A percentile compares a stretch with the other conserved stretches of the same genome.
Evolutionary conservation across 2,113 vertebrate species (phyloP).

Genomic region (Ctenomys sociabilis): DNA sequence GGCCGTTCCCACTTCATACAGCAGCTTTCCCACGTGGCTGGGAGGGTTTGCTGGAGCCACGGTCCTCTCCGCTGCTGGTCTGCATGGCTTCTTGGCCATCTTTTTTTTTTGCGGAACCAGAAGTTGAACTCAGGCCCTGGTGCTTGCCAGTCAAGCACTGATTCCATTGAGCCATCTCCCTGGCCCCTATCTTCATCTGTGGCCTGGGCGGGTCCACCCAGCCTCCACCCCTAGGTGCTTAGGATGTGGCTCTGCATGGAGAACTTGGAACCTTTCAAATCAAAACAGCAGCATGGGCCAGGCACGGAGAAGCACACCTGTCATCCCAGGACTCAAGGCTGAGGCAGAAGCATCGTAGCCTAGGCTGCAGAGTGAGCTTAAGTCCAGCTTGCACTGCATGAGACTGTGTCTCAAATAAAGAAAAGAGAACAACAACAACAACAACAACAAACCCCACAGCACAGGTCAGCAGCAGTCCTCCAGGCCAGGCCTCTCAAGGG

Average conservation of each 20-base stretch:
- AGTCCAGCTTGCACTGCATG: too few relatives aligned
- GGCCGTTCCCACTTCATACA: neutral
- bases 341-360: neutral
- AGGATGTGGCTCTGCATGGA: fast-evolving
- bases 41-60: neutral
- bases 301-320: neutral
- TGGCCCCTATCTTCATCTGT: too few relatives aligned
- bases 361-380: too few relatives aligned
- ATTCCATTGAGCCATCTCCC: too few relatives aligned
- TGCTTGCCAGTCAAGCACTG: too few relatives aligned
- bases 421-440: neutral
- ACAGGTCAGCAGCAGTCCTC: neutral
- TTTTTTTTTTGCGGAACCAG: too few relatives aligned
- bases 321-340: neutral
- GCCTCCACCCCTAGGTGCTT: fast-evolving
- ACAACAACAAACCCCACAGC: too few relatives aligned
- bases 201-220: neutral
- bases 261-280: neutral
- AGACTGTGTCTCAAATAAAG: neutral
- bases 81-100: fast-evolving
- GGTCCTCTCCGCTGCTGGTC: neutral
- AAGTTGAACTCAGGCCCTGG: too few relatives aligned
- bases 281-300: neutral
- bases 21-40: fast-evolving
- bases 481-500: too few relatives aligned